A percentile compares a stretch with the other conserved stretches of the same genome.
Evolutionary conservation across 2,888 invertebrate genomes (phyloP).

Genomic region (Pelosia muscerda): DNA sequence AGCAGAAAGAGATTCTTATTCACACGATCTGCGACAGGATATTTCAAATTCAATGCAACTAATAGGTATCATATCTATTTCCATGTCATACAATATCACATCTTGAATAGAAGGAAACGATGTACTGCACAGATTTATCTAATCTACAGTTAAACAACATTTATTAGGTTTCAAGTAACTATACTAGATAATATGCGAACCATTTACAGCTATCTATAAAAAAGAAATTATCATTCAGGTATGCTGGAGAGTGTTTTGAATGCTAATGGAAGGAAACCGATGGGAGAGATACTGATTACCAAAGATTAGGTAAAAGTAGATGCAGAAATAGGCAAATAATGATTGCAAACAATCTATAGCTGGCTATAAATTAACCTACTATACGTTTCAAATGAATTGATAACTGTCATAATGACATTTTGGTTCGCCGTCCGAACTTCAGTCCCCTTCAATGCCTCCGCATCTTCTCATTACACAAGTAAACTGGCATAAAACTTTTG

Average conservation of each 20-base stretch:
- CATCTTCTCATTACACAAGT: no score
- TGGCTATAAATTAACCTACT: no score
- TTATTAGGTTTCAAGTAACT: slow-evolving; percentile 9
- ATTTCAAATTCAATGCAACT: neutral
- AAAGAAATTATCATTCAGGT: slow-evolving; percentile 64
- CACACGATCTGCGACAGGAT: neutral
- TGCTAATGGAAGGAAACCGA: slow-evolving; percentile 77
- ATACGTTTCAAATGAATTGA: no score
- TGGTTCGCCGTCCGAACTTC: no score
- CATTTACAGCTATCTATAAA: slow-evolving; percentile 26
- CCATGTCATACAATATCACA: neutral
- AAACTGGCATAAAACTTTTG: no score
- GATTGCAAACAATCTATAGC: neutral
- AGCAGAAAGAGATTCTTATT: no score
- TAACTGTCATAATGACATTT: no score
- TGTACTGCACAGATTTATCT: neutral
- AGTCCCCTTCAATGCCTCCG: no score
- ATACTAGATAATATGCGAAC: slow-evolving; percentile 18
- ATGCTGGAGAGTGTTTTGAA: slow-evolving; percentile 71
- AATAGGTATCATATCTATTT: neutral
- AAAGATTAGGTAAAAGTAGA: slow-evolving; percentile 57
- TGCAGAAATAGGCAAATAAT: slow-evolving; percentile 36
- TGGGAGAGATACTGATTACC: slow-evolving; percentile 59
- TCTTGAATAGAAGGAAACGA: neutral
- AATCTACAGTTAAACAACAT: slow-evolving; percentile 5